phyloP scores from a whole-genome alignment of 2,113 vertebrate genomes.

The Anoplopoma fimbria region DNA sequence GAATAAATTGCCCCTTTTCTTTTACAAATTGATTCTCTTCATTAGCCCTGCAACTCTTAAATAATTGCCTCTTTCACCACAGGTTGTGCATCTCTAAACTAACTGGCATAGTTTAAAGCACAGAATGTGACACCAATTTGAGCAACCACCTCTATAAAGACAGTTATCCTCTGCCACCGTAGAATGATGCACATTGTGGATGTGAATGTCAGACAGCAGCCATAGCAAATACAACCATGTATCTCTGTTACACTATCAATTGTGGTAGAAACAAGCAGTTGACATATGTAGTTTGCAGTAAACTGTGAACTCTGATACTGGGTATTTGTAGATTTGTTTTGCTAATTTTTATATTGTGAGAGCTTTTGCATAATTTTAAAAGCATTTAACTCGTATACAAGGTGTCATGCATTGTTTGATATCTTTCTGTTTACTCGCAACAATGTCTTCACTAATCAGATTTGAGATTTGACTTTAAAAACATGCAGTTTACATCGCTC shows the following conservation, averaged over 20 bases:
- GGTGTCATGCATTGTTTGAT: background rate
- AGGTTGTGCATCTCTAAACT: background rate
- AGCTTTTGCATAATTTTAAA: background rate
- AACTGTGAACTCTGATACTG: background rate
- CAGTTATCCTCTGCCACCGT: background rate
- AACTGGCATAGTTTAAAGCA: background rate
- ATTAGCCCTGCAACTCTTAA: background rate
- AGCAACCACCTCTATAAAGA: background rate
- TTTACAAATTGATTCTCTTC: background rate
- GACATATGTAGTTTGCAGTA: background rate
- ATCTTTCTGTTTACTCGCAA: background rate
- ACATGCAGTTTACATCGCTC: background rate
- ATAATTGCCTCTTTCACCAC: background rate
- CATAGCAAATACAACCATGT: too few species aligned
- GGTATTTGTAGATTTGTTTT: background rate
- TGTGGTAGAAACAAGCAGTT: background rate
- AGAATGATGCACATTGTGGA: background rate
- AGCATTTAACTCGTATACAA: background rate
- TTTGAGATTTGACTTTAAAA: background rate
- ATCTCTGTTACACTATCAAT: too few species aligned
- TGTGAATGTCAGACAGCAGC: too few species aligned
- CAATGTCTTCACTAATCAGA: background rate
- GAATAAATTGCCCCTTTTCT: slow-evolving; percentile 16
- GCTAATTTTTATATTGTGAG: background rate
- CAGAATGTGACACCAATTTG: background rate